phyloP scores from a whole-genome alignment of 2,888 invertebrate species.

The Brachynemurus nebulosus region DNA sequence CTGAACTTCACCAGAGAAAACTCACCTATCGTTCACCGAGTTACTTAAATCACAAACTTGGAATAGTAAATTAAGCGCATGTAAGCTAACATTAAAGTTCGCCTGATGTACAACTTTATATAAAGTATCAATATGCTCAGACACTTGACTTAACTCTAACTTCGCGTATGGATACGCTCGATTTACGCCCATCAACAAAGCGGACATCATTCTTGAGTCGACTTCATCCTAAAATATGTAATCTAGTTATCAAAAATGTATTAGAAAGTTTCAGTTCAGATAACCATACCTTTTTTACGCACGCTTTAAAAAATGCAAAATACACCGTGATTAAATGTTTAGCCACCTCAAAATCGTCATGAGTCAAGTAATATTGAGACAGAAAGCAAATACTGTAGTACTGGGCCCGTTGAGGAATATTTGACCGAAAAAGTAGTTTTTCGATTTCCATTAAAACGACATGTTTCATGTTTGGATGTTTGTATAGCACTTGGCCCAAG shows the following conservation, averaged over 20 bases:
- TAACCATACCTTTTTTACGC: constrained; percentile 55
- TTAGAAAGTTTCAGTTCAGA: constrained; percentile 14
- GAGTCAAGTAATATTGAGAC: constrained; percentile 65
- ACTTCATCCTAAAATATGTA: constrained; percentile 46
- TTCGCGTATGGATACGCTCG: constrained; percentile 74
- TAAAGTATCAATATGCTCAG: constrained; percentile 57
- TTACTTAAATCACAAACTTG: constrained; percentile 43
- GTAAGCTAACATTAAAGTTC: constrained; percentile 52
- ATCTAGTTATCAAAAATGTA: constrained; percentile 7
- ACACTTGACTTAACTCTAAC: constrained; percentile 39
- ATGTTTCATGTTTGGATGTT: constrained; percentile 85
- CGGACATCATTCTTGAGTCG: constrained; percentile 71
- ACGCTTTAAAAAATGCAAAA: constrained; percentile 89
- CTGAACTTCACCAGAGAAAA: too few relatives aligned
- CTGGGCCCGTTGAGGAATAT: constrained; percentile 74
- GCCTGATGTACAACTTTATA: constrained; percentile 71
- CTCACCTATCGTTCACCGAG: constrained; percentile 41
- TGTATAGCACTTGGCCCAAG: constrained; percentile 62
- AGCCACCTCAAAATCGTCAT: constrained; percentile 61
- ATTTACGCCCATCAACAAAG: constrained; percentile 68
- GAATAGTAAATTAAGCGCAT: constrained; percentile 42
- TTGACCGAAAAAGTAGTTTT: constrained; percentile 69
- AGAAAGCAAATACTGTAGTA: constrained; percentile 90
- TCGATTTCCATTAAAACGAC: constrained; percentile 82
- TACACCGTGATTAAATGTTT: constrained; percentile 79